These are phyloP conservation scores for Garra rufa DNA, from an alignment of 2,113 vertebrate species.

Conservation along the genomic window DNA sequence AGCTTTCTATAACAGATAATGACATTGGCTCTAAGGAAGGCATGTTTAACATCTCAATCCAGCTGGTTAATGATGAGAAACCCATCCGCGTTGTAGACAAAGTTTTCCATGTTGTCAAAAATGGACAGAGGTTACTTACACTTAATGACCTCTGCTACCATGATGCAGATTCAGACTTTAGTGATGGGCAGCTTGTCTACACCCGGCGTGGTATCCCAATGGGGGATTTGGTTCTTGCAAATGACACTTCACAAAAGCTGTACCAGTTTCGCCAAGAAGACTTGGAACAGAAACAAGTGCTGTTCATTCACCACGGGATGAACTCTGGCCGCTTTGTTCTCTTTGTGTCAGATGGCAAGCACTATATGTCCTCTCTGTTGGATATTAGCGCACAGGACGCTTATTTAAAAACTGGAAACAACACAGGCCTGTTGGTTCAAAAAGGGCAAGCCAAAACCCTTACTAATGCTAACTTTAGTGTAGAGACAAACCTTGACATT, in stretches of 20 bases:
- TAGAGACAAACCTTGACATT: slow-evolving; percentile 85
- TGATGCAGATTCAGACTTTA: slow-evolving; percentile 86
- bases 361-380: slow-evolving; percentile 82
- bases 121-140: slow-evolving; percentile 84
- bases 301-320: slow-evolving; percentile 83
- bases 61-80: slow-evolving; percentile 89
- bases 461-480: slow-evolving; percentile 79
- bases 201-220: slow-evolving; percentile 85
- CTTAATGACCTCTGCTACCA: slow-evolving; percentile 83
- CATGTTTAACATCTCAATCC: slow-evolving; percentile 80
- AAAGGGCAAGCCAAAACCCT: slow-evolving; percentile 78
- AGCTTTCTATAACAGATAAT: slow-evolving; percentile 57
- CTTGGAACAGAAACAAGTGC: slow-evolving; percentile 78
- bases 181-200: slow-evolving; percentile 83
- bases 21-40: slow-evolving; percentile 75
- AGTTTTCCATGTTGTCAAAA: slow-evolving; percentile 82
- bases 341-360: slow-evolving; percentile 88
- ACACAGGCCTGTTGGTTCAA: slow-evolving; percentile 84
- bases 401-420: slow-evolving; percentile 79
- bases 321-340: slow-evolving; percentile 84
- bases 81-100: slow-evolving; percentile 83
- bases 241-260: slow-evolving; percentile 80
- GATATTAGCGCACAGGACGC: slow-evolving; percentile 85
- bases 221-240: slow-evolving; percentile 83
- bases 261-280: slow-evolving; percentile 88